Evolutionary conservation across 2,113 vertebrate species (phyloP).

Genomic region (Microtus richardsoni): DNA sequence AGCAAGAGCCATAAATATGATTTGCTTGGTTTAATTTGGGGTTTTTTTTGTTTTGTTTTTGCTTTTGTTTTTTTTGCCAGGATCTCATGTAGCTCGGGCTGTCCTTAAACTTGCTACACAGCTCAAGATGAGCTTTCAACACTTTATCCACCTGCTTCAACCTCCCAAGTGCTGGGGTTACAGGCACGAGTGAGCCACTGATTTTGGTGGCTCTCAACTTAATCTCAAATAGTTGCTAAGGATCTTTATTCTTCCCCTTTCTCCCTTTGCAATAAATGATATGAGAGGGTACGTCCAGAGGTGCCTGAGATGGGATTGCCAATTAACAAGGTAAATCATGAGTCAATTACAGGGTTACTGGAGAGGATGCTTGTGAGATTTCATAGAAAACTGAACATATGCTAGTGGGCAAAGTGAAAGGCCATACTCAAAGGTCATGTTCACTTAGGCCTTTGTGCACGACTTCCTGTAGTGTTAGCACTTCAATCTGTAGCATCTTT

Average conservation of each 20-base stretch:
- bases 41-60: too few relatives aligned
- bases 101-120: background rate
- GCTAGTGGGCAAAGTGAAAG: background rate
- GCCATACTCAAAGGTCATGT: background rate
- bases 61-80: background rate
- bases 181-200: background rate
- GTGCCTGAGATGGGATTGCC: background rate
- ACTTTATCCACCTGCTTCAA: background rate
- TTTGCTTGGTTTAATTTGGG: background rate
- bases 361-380: background rate
- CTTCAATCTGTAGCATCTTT: background rate
- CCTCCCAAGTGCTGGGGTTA: background rate
- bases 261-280: background rate
- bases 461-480: background rate
- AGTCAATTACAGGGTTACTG: background rate
- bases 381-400: background rate
- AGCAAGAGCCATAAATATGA: background rate
- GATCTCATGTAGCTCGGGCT: background rate
- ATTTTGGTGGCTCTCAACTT: background rate
- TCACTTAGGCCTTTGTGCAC: background rate
- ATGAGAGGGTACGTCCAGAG: background rate
- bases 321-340: background rate
- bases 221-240: background rate
- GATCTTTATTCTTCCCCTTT: background rate
- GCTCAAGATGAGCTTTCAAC: background rate